Conservation (phyloP, 2,113 vertebrate species). For the Eublepharis macularius region DNA sequence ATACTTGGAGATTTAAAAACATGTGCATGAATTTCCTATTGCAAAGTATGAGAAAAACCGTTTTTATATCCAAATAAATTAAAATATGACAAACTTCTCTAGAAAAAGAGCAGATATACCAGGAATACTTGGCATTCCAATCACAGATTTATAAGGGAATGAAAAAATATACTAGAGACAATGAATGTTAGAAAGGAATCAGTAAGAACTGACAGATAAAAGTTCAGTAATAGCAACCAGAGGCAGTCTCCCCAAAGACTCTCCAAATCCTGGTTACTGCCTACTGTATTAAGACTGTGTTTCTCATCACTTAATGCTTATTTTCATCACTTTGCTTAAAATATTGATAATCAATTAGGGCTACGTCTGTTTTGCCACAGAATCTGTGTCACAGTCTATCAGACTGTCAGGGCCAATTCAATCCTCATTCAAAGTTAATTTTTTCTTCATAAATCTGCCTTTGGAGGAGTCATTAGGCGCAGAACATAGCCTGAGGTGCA, state of each 20-base stretch:
- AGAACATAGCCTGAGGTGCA: conserved; percentile 97
- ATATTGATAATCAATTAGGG: conserved; percentile 99
- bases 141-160: conserved; percentile 42
- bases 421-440: conserved; percentile 96
- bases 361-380: conserved; percentile 99
- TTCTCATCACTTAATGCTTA: conserved; percentile 98
- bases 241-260: conserved; percentile 70
- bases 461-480: conserved; percentile 98
- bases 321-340: conserved; percentile 99
- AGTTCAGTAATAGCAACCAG: conserved; percentile 57
- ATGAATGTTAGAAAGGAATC: conserved; percentile 61
- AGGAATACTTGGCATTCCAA: conserved; percentile 58
- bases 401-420: conserved; percentile 97
- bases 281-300: conserved; percentile 86
- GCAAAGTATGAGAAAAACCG: not conserved
- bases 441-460: conserved; percentile 94
- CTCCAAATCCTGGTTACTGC: conserved; percentile 71
- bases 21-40: not conserved
- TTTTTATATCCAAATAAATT: conserved; percentile 49
- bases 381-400: conserved; percentile 98
- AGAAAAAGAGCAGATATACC: conserved; percentile 33
- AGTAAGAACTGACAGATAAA: conserved; percentile 66
- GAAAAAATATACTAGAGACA: conserved; percentile 40
- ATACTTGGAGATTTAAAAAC: not conserved
- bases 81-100: conserved; percentile 61